These are phyloP conservation scores for Bambusicola thoracicus DNA, from an alignment of 2,113 vertebrate genomes.

Conservation along the genomic window DNA sequence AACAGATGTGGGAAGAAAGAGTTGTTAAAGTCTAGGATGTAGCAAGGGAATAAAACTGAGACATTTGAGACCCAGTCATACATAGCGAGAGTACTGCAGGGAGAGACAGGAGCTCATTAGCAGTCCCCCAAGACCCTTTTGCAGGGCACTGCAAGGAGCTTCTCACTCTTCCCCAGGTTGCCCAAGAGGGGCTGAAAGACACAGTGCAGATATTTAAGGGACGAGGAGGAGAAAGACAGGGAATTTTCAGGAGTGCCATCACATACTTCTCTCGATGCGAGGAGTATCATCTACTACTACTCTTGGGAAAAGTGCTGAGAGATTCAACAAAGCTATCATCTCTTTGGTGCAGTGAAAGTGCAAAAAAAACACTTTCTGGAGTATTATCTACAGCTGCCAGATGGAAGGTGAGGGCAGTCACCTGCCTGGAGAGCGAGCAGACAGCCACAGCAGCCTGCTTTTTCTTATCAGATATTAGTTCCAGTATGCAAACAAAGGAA, in stretches of 20 bases:
- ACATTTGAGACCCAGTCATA: not conserved
- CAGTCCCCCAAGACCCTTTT: not conserved
- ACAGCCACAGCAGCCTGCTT: not conserved
- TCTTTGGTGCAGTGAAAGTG: not conserved
- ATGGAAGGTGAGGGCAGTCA: not conserved
- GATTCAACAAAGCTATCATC: not conserved
- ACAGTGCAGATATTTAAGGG: too few species aligned
- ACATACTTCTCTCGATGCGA: not conserved
- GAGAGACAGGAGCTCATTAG: not conserved
- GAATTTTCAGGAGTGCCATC: not conserved
- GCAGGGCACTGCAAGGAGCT: not conserved
- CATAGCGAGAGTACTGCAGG: not conserved
- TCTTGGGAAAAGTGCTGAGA: not conserved
- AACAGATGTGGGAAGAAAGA: not conserved
- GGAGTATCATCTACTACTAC: not conserved
- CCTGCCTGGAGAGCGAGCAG: not conserved
- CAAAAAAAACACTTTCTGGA: not conserved
- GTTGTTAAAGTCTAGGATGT: not conserved
- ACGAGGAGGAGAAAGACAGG: not conserved
- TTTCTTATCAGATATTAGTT: slow-evolving; percentile 1
- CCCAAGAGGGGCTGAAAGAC: not conserved
- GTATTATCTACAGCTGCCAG: slow-evolving; percentile 32
- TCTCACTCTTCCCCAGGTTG: rapidly evolving
- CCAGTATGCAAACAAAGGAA: not conserved
- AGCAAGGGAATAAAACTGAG: not conserved